Percentiles rank a stretch among this genome's conserved stretches.
Evolutionary conservation across 2,888 invertebrate genomes (phyloP).

Genomic region (Idaea dimidiata): DNA sequence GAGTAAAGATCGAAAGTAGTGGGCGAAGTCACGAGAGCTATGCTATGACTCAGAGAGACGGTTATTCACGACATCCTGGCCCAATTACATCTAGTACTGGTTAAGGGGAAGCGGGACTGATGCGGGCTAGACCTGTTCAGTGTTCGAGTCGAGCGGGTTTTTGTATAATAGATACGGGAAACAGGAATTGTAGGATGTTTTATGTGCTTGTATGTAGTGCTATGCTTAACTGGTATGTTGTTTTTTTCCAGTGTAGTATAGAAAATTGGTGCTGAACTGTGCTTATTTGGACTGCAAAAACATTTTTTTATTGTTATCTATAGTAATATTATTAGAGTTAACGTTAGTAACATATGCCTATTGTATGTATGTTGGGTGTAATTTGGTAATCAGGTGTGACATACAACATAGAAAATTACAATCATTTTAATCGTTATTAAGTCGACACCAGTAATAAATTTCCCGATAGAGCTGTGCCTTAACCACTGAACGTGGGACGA

Average conservation of each 20-base stretch:
- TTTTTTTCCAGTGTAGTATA: too few relatives aligned
- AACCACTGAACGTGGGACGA: conserved; percentile 57
- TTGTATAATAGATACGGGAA: conserved; percentile 8
- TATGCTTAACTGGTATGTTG: too few relatives aligned
- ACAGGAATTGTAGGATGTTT: conserved; percentile 4
- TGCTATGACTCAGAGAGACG: conserved; percentile 64
- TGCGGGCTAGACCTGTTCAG: conserved; percentile 10
- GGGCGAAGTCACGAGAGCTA: conserved; percentile 47
- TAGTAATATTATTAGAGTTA: too few relatives aligned
- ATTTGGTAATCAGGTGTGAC: neutral
- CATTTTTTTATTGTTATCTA: too few relatives aligned
- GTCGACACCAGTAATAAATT: conserved; percentile 18
- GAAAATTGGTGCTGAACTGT: too few relatives aligned
- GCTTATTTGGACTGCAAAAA: too few relatives aligned
- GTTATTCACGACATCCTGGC: conserved; percentile 74
- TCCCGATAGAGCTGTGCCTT: conserved; percentile 44
- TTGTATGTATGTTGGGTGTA: too few relatives aligned
- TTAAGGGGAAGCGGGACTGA: conserved; percentile 49
- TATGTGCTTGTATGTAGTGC: neutral
- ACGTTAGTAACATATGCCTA: too few relatives aligned
- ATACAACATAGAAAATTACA: neutral
- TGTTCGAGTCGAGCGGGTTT: conserved; percentile 3
- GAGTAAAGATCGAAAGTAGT: conserved; percentile 32
- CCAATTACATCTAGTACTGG: conserved; percentile 53
- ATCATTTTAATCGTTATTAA: conserved; percentile 6